These are phyloP conservation scores for Perca fluviatilis DNA, from an alignment of 2,113 vertebrate species.

Conservation along the genomic window DNA sequence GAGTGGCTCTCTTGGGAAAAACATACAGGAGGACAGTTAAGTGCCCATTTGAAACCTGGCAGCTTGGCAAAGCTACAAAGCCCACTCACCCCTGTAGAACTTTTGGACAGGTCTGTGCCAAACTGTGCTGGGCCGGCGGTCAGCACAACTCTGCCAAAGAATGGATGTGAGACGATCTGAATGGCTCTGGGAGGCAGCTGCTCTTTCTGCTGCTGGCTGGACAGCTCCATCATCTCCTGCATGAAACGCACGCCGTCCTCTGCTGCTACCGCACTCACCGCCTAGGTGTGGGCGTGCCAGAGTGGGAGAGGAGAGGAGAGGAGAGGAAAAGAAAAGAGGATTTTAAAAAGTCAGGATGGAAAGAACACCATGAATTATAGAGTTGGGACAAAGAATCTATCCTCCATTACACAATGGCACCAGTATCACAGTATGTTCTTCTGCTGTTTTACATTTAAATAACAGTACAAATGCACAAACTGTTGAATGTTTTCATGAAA, in stretches of 20 bases:
- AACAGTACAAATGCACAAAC: neutral
- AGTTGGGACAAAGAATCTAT: neutral
- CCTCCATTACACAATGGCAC: neutral
- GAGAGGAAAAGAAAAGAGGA: neutral
- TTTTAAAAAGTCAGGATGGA: neutral
- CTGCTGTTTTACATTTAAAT: conserved; percentile 1
- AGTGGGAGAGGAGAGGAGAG: conserved; percentile 7
- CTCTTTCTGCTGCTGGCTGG: conserved; percentile 98
- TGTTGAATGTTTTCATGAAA: neutral
- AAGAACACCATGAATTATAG: neutral
- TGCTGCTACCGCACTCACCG: conserved; percentile 94
- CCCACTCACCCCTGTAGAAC: conserved; percentile 89
- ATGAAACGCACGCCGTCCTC: conserved; percentile 98
- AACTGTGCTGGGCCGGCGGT: conserved; percentile 98
- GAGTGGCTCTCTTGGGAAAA: conserved; percentile 21
- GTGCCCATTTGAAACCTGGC: conserved; percentile 20
- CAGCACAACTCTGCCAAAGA: conserved; percentile 95
- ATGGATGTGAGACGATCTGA: conserved; percentile 96
- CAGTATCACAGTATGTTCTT: neutral
- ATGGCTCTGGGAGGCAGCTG: conserved; percentile 97
- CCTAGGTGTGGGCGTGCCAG: conserved; percentile 78
- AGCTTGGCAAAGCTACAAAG: conserved; percentile 14
- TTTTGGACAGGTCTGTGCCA: conserved; percentile 95
- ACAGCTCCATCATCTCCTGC: conserved; percentile 99
- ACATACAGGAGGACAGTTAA: conserved; percentile 21